Evolutionary conservation across 53 echinoderm and acorn worm genomes (phyloP).

Genomic region (Pentamera pediparva): DNA sequence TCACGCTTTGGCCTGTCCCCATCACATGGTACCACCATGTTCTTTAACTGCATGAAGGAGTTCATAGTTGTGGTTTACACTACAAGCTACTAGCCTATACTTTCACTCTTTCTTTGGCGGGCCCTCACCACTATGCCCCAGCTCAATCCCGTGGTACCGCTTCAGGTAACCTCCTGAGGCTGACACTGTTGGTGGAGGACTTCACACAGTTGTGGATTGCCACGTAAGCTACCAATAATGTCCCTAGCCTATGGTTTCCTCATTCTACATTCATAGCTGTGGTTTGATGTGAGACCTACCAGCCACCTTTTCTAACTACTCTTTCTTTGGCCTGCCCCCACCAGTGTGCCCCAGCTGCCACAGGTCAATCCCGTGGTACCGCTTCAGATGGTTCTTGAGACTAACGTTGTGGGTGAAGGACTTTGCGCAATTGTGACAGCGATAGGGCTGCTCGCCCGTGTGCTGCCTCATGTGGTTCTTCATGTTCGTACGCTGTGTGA

Average conservation of each 20-base stretch:
- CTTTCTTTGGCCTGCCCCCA: slow-evolving; percentile 34
- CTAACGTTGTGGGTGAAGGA: slow-evolving; percentile 95
- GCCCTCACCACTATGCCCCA: slow-evolving; percentile 32
- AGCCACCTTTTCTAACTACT: slow-evolving; percentile 3
- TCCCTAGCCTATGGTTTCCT: no score
- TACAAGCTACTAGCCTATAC: no score
- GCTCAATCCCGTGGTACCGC: slow-evolving; percentile 76
- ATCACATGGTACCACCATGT: no score
- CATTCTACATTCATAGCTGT: no score
- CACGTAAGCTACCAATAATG: no score
- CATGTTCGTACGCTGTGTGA: slow-evolving; percentile 78
- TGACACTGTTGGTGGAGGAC: slow-evolving; percentile 88
- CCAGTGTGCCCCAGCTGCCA: slow-evolving; percentile 52
- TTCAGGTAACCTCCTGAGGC: slow-evolving; percentile 85
- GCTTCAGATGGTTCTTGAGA: slow-evolving; percentile 85
- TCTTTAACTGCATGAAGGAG: no score
- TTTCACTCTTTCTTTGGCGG: slow-evolving; percentile 26
- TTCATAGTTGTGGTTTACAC: no score
- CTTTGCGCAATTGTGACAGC: slow-evolving; percentile 61
- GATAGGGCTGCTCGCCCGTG: slow-evolving; percentile 82
- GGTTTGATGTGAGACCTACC: no score
- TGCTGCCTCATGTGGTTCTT: slow-evolving; percentile 76
- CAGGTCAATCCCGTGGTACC: slow-evolving; percentile 77
- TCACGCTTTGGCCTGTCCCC: no score
- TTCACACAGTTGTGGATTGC: slow-evolving; percentile 61